Base-by-base conservation (phyloP, 2,888 invertebrate species). In the Macroteleia sp. region DNA sequence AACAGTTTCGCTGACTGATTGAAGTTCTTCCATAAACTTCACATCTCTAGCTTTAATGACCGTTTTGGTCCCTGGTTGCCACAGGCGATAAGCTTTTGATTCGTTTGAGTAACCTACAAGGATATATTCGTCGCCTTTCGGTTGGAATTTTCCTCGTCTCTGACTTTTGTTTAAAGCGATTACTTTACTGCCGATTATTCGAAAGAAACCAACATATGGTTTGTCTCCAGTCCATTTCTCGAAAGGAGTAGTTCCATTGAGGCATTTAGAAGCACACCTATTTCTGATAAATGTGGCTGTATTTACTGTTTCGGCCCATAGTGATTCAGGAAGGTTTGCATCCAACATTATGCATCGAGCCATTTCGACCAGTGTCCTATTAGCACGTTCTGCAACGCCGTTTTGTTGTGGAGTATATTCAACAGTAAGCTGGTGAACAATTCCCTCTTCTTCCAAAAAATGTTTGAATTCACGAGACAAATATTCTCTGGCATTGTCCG, bases 261-360 rank as follows among this genome's bases (percentile, higher is more conserved):
- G 59, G 10, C 70, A 67, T 3, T 25, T 77, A 2, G 84, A 83
- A 6, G 81, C 54, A 16, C 79, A 42, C 50, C 87, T 20, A 44
- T 90, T 90, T 14, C 81, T 62, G 1, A 86, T 9, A 50, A 85
- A 87, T 0, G 78, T 77, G 1, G 85, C 81, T 0, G 83, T 81
- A 14, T 76, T 81, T 0, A 87, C 48, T 0, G 86, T 85, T 61
- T 89, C 88, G 0, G 82, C 84, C 88, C 88, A 90, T 19, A 88
- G 73, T 5, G 71, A 69, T 1, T 82, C 36, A 10, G 81, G 78
- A 0, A 87, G 54, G 0, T 61, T 73, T 2, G 75, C 80, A 34
- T 84, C 79, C 1, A 79, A n/a, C 54, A 89, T 39, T 46, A 89
- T 80, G 1, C 82, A 81, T 4, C 86, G 61, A 0, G 86, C 83